Evolutionary conservation across 2,797 vertebrate species (phyloP).

Genomic region (Mastacembelus armatus): DNA sequence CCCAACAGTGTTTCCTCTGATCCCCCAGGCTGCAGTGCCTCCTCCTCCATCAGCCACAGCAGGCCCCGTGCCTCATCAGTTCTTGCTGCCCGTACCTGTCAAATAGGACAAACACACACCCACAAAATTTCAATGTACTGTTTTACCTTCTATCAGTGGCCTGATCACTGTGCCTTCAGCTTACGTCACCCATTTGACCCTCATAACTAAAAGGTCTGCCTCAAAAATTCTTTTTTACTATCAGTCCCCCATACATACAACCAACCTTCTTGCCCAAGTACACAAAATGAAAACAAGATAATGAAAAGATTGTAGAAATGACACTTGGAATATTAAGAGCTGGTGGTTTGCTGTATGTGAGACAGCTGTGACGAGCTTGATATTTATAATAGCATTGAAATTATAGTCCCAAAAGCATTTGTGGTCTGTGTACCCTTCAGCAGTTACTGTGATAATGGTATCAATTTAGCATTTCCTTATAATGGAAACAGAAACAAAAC

Average conservation of each 20-base stretch:
- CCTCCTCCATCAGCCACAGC: conserved; percentile 97
- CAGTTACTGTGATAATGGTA: conserved; percentile 61
- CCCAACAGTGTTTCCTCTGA: conserved; percentile 91
- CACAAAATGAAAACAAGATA: conserved; percentile 27
- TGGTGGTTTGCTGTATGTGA: conserved; percentile 3
- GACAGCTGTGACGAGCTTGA: conserved; percentile 16
- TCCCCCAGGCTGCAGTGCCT: conserved; percentile 89
- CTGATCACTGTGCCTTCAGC: not conserved
- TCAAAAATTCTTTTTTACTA: conserved; percentile 7
- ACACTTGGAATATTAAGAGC: conserved; percentile 10
- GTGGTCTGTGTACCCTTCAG: conserved; percentile 44
- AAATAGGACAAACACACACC: conserved; percentile 19
- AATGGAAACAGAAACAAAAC: conserved; percentile 62
- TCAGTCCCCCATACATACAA: not conserved
- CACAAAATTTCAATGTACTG: too few species aligned
- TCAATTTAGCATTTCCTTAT: conserved; percentile 56
- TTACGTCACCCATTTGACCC: conserved; percentile 1
- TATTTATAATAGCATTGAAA: conserved; percentile 46
- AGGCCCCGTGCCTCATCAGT: conserved; percentile 95
- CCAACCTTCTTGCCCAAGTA: conserved; percentile 38
- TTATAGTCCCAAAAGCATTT: conserved; percentile 49
- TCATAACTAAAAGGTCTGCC: not conserved
- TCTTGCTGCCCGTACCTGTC: conserved; percentile 89
- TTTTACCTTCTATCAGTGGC: too few species aligned
- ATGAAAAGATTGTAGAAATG: conserved; percentile 30